Evolutionary conservation across 2,888 invertebrate species (phyloP), one percentile per base, ranked within the genome.

Genomic region (Eristalinus aeneus): DNA sequence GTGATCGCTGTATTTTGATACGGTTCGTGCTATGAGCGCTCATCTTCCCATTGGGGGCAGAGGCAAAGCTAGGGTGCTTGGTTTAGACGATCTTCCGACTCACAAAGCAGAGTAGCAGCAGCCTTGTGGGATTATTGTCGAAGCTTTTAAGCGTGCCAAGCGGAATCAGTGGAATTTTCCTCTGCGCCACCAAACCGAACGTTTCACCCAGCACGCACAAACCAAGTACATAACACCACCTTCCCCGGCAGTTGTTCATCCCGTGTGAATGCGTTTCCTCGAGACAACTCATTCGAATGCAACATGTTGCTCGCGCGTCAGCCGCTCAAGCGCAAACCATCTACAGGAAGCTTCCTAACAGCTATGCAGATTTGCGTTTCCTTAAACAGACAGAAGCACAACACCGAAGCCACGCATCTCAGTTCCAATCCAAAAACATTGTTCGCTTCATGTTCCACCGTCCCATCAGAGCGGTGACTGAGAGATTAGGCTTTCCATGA

Each of bases 311-410:
- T 60, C 34, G 20, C 46, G 75, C 74, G 67, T 46, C 34, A 27
- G 12, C 39, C 71, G 53, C 10, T 10, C 73, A 56, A 58, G 20
- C 58, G 2, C 20, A 22, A 34, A 63, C 54, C 58, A 58, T 32
- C 63, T 31, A 67, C 67, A 75, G 75, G 75, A 75, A 75, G 68
- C 67, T 56, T n/a, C 39, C 75, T 60, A 75, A 67, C 67, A 23
- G 58, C 10, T 75, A 75, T 68, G 75, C 68, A 75, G 67, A 75
- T 75, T 75, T 16, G 32, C 32, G 67, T 68, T 23, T 10, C 31
- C 53, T 68, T 61, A 34, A 46, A 67, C 60, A 46, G 75, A 39
- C 46, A 2, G 16, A 2, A 34, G 34, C 2, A 4, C 16, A 5
- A 16, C 46, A 16, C 1, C n/a, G 4, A 46, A 16, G 16, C 46